Evolutionary conservation across 1,140 invertebrate genomes (phyloP), one percentile per base, ranked within the genome.

Genomic region (Lanistes nyassanus): DNA sequence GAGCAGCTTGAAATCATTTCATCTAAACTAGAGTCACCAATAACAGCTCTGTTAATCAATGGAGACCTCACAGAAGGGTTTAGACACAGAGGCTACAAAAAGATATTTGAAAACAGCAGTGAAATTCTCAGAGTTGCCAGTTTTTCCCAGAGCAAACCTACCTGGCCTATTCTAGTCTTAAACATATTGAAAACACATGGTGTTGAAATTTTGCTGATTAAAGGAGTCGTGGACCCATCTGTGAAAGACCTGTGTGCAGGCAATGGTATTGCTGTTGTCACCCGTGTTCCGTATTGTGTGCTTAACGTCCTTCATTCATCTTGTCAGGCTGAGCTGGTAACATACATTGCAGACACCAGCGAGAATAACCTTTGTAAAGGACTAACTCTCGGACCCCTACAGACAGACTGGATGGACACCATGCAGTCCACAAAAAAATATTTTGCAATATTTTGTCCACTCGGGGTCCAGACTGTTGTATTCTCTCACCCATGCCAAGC

Each of bases 41-140:
- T 42, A n/a, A 37, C 65, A 39, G 34, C n/a, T 42, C 39, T 56
- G 51, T 34, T 70, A 55, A 70, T 70, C 47, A 70, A 70, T n/a
- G 68, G 68, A 36, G 68, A 70, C 51, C 51, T 70, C 29, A 56
- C 68, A 23, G 31, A 51, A 70, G 47, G 37, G 5, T 70, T 56
- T 55, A 31, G 31, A 36, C 68, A 70, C 53, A 55, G n/a, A 55
- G 68, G 68, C 26, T 36, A 70, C 51, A 55, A 56, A n/a, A 55
- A 29, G 16, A 11, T 51, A 7, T 55, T 70, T 51, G n/a, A 51
- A 0, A 34, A 51, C 47, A 70, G 34, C 7, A 29, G n/a, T 7
- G 47, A 56, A 3, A 70, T 29, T 11, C 19, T 56, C n/a, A 16
- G 11, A 16, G 16, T 26, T 34, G 13, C 19, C 6, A 56, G 29